Evolutionary conservation across 2,113 vertebrate genomes (phyloP), one percentile per base, ranked within the genome.

Genomic region (Sclerurus mexicanus): DNA sequence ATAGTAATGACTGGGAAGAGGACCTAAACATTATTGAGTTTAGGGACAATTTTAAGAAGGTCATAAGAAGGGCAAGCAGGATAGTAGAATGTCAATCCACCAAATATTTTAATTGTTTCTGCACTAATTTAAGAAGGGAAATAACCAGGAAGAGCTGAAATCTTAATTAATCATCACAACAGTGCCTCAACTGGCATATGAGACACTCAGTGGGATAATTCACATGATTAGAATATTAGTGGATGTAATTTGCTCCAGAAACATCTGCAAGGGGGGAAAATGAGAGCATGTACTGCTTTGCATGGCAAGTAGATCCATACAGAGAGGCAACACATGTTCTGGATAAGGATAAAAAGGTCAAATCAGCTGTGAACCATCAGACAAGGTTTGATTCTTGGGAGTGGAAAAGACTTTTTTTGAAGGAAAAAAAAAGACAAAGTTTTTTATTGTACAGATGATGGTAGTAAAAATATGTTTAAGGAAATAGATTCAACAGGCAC

Each of bases 121-220:
- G 25, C 9, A 17, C 42, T 87, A 96, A 87, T 89, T 74, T 71
- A 64, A 40, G 50, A 69, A 86, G 23, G 21, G 39, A 81, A 95
- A 89, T 72, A 93, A 96, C 77, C 93, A 87, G 89, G 87, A 93
- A 94, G 87, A 94, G 50, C 8, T 87, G 84, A 93, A 93, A 86
- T 87, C 50, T 94, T 95, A 92, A 94, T 89, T 92, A 94, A 94
- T 55, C 50, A 92, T 95, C 72, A 53, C 55, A 84, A 77, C 72
- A 84, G 55, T 58, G 79, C 84, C 76, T 94, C 59, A 58, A 31
- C 14, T 69, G 72, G 58, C 53, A 80, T 92, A 62, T 39, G 64
- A 95, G 42, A 89, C 56, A 50, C 69, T 89, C 80, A 81, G 55
- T 89, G 56, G 60, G 64, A 78, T 96, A 87, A 95, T 85, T 94